Evolutionary conservation across 2,113 vertebrate species (phyloP).

Genomic region (Thryonomys swinderianus): DNA sequence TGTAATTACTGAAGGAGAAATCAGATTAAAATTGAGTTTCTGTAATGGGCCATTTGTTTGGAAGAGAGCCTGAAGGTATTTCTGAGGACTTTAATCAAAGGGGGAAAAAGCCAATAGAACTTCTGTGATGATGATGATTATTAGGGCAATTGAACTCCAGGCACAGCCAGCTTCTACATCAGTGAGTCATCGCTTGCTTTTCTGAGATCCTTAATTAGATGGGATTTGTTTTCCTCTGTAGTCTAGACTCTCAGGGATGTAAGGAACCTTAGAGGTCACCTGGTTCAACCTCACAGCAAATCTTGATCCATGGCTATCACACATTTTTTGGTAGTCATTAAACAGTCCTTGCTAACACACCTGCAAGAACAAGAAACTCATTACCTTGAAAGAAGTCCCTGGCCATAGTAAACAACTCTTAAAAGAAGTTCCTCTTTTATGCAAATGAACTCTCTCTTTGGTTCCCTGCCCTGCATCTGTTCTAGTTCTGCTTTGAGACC

Average conservation of each 20-base stretch:
- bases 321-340: constrained; percentile 32
- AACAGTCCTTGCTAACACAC: not conserved
- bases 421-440: not conserved
- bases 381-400: constrained; percentile 10
- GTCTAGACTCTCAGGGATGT: constrained; percentile 78
- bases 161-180: constrained; percentile 76
- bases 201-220: constrained; percentile 78
- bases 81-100: constrained; percentile 79
- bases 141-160: constrained; percentile 83
- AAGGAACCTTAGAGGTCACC: constrained; percentile 66
- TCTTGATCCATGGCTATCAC: not conserved
- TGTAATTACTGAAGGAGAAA: constrained; percentile 82
- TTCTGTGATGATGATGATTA: constrained; percentile 79
- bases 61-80: constrained; percentile 85
- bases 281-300: constrained; percentile 50
- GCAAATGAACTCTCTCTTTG: constrained; percentile 19
- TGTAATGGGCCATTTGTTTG: constrained; percentile 81
- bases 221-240: constrained; percentile 82
- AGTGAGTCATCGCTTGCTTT: constrained; percentile 80
- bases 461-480: not conserved
- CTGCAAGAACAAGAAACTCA: constrained; percentile 42
- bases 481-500: not conserved
- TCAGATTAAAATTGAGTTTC: constrained; percentile 83
- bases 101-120: constrained; percentile 75
- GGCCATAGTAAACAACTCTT: not conserved